Evolutionary conservation across 2,113 vertebrate species (phyloP).

Genomic region (Erythrolamprus reginae): DNA sequence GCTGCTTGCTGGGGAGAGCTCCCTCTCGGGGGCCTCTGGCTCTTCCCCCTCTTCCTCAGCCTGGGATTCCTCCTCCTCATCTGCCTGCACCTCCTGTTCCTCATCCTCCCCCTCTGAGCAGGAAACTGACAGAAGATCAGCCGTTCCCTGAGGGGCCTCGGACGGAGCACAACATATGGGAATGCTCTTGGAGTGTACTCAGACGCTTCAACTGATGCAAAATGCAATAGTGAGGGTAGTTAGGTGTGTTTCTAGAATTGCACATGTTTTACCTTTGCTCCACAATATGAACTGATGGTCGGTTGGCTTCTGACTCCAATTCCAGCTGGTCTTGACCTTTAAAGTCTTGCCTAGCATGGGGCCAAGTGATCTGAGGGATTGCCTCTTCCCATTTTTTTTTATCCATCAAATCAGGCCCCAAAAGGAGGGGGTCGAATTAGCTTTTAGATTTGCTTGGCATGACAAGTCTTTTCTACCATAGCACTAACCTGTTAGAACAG

Average conservation of each 20-base stretch:
- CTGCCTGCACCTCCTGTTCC: too few relatives aligned
- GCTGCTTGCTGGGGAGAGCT: too few relatives aligned
- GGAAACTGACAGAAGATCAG: too few relatives aligned
- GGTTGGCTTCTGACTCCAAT: background rate
- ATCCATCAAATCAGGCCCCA: background rate
- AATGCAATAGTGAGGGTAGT: background rate
- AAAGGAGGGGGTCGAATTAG: background rate
- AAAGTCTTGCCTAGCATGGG: background rate
- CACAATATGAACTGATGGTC: background rate
- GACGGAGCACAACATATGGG: too few relatives aligned
- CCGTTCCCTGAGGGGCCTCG: too few relatives aligned
- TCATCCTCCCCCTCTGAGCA: too few relatives aligned
- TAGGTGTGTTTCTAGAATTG: background rate
- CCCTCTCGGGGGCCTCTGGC: too few relatives aligned
- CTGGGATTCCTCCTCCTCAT: too few relatives aligned
- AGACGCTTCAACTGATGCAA: background rate
- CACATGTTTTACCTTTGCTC: background rate
- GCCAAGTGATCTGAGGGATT: background rate
- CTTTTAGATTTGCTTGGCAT: background rate
- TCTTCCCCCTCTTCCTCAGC: too few relatives aligned
- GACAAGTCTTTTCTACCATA: too few relatives aligned
- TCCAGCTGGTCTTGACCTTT: background rate
- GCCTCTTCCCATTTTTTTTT: background rate
- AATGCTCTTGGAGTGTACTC: background rate
- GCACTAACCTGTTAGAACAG: too few relatives aligned